A percentile compares a stretch with the other conserved stretches of the same genome.
Conservation (phyloP, 2,888 invertebrate genomes). For the Ditylenchus weischeri region DNA sequence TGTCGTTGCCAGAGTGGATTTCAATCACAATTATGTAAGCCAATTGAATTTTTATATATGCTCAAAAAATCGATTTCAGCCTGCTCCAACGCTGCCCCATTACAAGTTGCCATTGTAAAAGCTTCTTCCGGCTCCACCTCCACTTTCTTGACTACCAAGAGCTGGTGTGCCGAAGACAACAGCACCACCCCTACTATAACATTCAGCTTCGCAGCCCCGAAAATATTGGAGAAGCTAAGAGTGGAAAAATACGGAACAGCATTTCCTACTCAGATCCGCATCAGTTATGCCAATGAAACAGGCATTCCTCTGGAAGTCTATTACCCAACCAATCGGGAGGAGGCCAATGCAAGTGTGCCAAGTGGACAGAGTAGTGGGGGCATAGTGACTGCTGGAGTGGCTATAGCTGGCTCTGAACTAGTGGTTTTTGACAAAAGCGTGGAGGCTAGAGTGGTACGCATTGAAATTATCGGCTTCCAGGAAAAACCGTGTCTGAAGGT, state of each 20-base stretch:
- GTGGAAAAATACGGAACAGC: slow-evolving; percentile 35
- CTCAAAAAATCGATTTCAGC: too few relatives aligned
- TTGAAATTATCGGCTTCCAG: slow-evolving; percentile 40
- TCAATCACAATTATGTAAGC: slow-evolving; percentile 51
- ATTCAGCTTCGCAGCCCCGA: slow-evolving; percentile 41
- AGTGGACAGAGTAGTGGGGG: background rate
- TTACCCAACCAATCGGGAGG: background rate
- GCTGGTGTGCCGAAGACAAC: slow-evolving; percentile 33
- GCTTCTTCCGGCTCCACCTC: slow-evolving; percentile 26
- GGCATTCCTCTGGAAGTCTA: slow-evolving; percentile 13
- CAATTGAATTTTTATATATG: background rate
- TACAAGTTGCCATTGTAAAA: slow-evolving; percentile 22
- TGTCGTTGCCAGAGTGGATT: slow-evolving; percentile 56
- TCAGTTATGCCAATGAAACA: slow-evolving; percentile 39
- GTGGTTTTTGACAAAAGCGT: slow-evolving; percentile 38
- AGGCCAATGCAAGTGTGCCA: background rate
- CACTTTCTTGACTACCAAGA: slow-evolving; percentile 10
- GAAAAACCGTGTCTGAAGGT: slow-evolving; percentile 49
- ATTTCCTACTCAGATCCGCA: slow-evolving; percentile 31
- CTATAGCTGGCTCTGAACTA: slow-evolving; percentile 35
- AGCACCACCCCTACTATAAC: slow-evolving; percentile 28
- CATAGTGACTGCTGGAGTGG: slow-evolving; percentile 3
- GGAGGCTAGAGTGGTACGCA: slow-evolving; percentile 40
- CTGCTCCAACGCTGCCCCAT: slow-evolving; percentile 30
- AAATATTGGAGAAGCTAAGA: slow-evolving; percentile 43